A percentile compares a stretch with the other conserved stretches of the same genome.
These are phyloP conservation scores for Hemicrepidius hirtus DNA, from an alignment of 2,888 invertebrate genomes.

Conservation along the genomic window DNA sequence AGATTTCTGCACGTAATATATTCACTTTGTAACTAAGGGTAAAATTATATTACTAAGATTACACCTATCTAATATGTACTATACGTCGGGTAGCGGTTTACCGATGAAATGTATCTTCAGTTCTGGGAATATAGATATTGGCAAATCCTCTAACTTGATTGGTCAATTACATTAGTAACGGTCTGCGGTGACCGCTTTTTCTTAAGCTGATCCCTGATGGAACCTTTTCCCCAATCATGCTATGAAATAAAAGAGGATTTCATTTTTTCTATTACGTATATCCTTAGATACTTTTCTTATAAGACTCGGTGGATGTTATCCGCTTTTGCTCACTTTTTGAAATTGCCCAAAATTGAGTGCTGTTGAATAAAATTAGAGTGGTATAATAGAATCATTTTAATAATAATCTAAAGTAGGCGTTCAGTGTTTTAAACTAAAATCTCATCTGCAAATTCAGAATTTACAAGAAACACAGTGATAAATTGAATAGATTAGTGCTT, in stretches of 20 bases:
- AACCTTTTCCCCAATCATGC: slow-evolving; percentile 42
- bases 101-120: slow-evolving; percentile 38
- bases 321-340: slow-evolving; percentile 9
- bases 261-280: slow-evolving; percentile 44
- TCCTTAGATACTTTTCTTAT: slow-evolving; percentile 11
- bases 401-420: neutral
- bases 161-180: slow-evolving; percentile 56
- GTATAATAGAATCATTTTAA: neutral
- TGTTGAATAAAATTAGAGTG: neutral
- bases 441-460: no score
- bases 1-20: slow-evolving; percentile 3
- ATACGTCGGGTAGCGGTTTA: slow-evolving; percentile 25
- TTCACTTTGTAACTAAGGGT: slow-evolving; percentile 19
- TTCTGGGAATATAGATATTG: slow-evolving; percentile 42
- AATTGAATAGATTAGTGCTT: no score
- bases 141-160: slow-evolving; percentile 55
- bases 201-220: slow-evolving; percentile 42
- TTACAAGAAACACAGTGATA: no score
- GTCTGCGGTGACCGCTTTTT: slow-evolving; percentile 41
- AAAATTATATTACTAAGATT: slow-evolving; percentile 19
- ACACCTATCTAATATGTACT: slow-evolving; percentile 35
- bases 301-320: slow-evolving; percentile 12
- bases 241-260: slow-evolving; percentile 47
- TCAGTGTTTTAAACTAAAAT: neutral
- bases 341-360: slow-evolving; percentile 12